Percentiles rank a stretch among this genome's conserved stretches.
phyloP scores from a whole-genome alignment of 2,113 vertebrate species.

The Caranx melampygus region DNA sequence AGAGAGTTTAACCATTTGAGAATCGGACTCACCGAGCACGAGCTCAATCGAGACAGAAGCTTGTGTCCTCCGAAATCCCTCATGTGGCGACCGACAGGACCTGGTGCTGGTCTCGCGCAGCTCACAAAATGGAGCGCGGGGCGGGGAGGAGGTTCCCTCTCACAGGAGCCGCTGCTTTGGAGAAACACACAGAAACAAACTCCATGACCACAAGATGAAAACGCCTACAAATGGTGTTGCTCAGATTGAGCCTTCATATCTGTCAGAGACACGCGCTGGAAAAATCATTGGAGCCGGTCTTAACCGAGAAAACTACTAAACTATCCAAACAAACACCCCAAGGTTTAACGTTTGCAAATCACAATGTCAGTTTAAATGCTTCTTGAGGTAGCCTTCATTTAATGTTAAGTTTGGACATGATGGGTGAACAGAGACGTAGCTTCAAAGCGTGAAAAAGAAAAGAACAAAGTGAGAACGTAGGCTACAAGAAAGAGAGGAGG shows the following conservation, averaged over 20 bases:
- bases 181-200: not conserved
- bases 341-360: too few species aligned
- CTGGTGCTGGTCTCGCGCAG: not conserved
- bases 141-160: not conserved
- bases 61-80: slow-evolving; percentile 26
- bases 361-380: too few species aligned
- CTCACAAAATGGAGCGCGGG: slow-evolving; percentile 51
- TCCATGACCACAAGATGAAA: too few species aligned
- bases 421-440: too few species aligned
- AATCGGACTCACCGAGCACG: slow-evolving; percentile 38
- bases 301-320: too few species aligned
- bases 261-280: not conserved
- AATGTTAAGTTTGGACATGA: too few species aligned
- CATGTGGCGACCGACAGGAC: slow-evolving; percentile 30
- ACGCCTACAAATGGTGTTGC: too few species aligned
- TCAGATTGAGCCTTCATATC: not conserved
- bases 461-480: not conserved
- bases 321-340: too few species aligned
- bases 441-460: not conserved
- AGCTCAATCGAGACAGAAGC: not conserved
- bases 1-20: slow-evolving; percentile 9
- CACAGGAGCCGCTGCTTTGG: not conserved
- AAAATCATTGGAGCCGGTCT: not conserved
- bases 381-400: too few species aligned
- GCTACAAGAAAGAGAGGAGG: too few species aligned